These are phyloP conservation scores for Teinopalpus imperialis DNA, from an alignment of 2,888 invertebrate genomes.

Conservation along the genomic window DNA sequence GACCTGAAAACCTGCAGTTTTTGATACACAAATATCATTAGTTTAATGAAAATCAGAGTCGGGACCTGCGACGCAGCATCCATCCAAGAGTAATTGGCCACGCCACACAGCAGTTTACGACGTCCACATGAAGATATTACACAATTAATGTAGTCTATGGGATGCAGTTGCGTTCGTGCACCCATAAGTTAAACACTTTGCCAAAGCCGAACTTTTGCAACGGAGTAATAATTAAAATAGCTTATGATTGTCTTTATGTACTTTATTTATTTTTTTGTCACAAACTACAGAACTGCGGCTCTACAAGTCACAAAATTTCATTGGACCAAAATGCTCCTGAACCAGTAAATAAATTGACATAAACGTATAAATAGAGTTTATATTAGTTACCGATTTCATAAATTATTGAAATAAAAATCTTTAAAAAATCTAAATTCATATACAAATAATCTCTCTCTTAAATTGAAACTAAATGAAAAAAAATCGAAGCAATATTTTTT, in stretches of 20 bases:
- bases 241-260: slow-evolving; percentile 58
- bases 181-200: too few relatives aligned
- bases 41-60: too few relatives aligned
- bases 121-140: too few relatives aligned
- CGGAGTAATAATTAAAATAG: too few relatives aligned
- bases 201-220: too few relatives aligned
- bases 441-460: slow-evolving; percentile 79
- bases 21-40: too few relatives aligned
- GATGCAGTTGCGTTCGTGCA: too few relatives aligned
- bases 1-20: too few relatives aligned
- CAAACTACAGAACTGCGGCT: slow-evolving; percentile 78
- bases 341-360: slow-evolving; percentile 62
- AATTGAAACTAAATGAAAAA: slow-evolving; percentile 67
- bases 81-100: too few relatives aligned
- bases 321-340: slow-evolving; percentile 75
- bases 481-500: slow-evolving; percentile 64
- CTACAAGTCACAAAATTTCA: slow-evolving; percentile 67
- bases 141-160: too few relatives aligned
- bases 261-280: slow-evolving; percentile 74
- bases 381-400: slow-evolving; percentile 61
- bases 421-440: slow-evolving; percentile 75
- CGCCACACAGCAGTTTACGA: too few relatives aligned
- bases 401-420: slow-evolving; percentile 68
- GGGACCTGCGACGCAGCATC: too few relatives aligned
- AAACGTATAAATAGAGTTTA: slow-evolving; percentile 64